A percentile compares a stretch with the other conserved stretches of the same genome.
These are phyloP conservation scores for Ashinkailepas kermadecensis DNA, from an alignment of 2,888 invertebrate species.

Conservation along the genomic window DNA sequence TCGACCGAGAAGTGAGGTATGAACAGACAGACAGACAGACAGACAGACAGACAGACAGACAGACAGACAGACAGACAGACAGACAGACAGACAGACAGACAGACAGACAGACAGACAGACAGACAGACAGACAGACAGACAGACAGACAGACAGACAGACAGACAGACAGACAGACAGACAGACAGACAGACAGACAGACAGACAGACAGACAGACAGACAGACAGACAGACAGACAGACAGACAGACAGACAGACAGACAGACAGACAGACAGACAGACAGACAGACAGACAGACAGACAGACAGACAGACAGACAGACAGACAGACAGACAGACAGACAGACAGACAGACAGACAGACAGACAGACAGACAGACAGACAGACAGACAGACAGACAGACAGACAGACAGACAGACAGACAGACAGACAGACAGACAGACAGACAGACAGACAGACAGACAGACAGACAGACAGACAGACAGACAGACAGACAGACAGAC, in stretches of 20 bases:
- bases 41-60: too few relatives aligned
- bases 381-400: too few relatives aligned
- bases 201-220: background rate
- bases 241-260: too few relatives aligned
- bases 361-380: too few relatives aligned
- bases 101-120: slow-evolving; percentile 4
- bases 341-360: too few relatives aligned
- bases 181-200: background rate
- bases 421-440: slow-evolving; percentile 4
- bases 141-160: slow-evolving; percentile 4
- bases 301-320: too few relatives aligned
- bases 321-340: too few relatives aligned
- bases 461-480: slow-evolving; percentile 4
- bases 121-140: slow-evolving; percentile 4
- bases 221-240: too few relatives aligned
- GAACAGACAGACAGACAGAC: too few relatives aligned
- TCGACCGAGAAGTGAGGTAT: too few relatives aligned
- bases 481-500: slow-evolving; percentile 4
- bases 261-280: too few relatives aligned
- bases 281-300: too few relatives aligned
- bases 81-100: slow-evolving; percentile 4
- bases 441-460: slow-evolving; percentile 4
- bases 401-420: background rate
- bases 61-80: background rate
- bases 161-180: slow-evolving; percentile 4